Evolutionary conservation across 2,888 invertebrate species (phyloP).

Genomic region (Microplitis manilae): DNA sequence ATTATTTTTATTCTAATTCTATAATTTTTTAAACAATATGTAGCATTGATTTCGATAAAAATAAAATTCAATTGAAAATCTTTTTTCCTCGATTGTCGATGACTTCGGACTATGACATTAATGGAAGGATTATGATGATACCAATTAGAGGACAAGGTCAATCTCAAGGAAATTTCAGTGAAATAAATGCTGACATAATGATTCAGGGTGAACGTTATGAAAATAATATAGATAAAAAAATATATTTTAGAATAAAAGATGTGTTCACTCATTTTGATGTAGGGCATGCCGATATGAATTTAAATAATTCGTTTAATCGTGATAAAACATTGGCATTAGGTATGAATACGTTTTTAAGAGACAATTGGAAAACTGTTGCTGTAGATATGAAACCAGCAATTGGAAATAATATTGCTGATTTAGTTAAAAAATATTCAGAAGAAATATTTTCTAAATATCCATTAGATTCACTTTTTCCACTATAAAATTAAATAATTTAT

Average conservation of each 20-base stretch:
- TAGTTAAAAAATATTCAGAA: constrained; percentile 76
- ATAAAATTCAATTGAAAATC: constrained; percentile 76
- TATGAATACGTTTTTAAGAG: constrained; percentile 84
- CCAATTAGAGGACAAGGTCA: constrained; percentile 81
- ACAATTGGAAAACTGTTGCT: constrained; percentile 82
- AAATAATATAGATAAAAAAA: constrained; percentile 56
- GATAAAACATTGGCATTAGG: constrained; percentile 76
- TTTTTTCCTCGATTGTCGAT: constrained; percentile 78
- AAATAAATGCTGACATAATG: constrained; percentile 78
- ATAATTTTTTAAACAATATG: neutral
- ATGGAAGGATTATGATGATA: constrained; percentile 82
- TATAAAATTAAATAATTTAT: constrained; percentile 49
- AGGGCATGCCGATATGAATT: constrained; percentile 77
- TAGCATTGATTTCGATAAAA: constrained; percentile 75
- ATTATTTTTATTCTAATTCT: neutral
- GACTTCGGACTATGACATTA: constrained; percentile 78
- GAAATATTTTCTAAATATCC: constrained; percentile 77
- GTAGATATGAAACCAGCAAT: constrained; percentile 81
- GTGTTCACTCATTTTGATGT: constrained; percentile 80
- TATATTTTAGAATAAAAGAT: constrained; percentile 76
- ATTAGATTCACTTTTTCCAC: constrained; percentile 74
- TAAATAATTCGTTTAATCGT: constrained; percentile 83
- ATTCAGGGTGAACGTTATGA: constrained; percentile 76
- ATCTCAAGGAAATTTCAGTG: constrained; percentile 80
- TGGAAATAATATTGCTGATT: constrained; percentile 76